Conservation (phyloP, 2,797 vertebrate genomes). For the Eremophila alpestris region DNA sequence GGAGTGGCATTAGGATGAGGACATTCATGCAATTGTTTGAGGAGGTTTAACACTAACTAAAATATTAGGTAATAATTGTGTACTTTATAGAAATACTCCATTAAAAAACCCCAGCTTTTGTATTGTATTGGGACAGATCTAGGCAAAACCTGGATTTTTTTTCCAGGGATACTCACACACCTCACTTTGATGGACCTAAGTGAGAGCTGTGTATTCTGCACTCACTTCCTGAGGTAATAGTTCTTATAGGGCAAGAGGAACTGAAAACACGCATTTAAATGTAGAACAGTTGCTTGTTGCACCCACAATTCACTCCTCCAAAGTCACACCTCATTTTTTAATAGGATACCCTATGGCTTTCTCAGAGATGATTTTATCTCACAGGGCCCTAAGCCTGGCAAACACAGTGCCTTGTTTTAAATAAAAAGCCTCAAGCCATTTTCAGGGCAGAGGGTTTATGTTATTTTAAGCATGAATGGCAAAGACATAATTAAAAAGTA, state of each 20-base stretch:
- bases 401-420: not conserved
- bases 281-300: not conserved
- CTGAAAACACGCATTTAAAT: not conserved
- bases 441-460: not conserved
- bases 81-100: not conserved
- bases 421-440: not conserved
- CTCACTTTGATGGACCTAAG: not conserved
- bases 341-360: not conserved
- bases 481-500: not conserved
- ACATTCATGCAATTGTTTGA: not conserved
- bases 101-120: not conserved
- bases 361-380: not conserved
- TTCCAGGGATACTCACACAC: not conserved
- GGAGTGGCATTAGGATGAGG: not conserved
- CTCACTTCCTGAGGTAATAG: not conserved
- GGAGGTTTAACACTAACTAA: not conserved
- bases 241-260: not conserved
- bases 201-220: not conserved
- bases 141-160: not conserved
- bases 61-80: not conserved
- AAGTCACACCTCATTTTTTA: not conserved
- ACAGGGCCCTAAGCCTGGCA: not conserved
- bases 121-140: not conserved
- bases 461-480: not conserved
- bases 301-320: not conserved